Base-by-base conservation (phyloP, 2,888 invertebrate genomes). In the Luperina nickerlii region DNA sequence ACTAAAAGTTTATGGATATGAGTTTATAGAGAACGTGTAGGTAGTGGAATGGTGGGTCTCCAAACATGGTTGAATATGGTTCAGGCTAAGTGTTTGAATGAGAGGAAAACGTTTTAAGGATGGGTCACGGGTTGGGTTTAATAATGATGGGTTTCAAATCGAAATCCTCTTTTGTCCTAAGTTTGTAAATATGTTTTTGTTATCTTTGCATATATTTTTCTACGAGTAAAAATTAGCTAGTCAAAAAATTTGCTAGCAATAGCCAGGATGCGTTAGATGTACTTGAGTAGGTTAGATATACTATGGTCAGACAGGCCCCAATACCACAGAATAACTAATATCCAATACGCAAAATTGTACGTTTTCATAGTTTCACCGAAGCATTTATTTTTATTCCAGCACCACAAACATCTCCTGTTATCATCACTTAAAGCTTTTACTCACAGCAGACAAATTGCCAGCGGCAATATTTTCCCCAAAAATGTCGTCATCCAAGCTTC, bases 401-500 rank as follows among this genome's bases (percentile, higher is more conserved):
- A 8, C 6, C 45, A 60, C 57, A 70, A 71, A 79, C 45, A 74
- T 48, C 68, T 80, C 65, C 27, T 27, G 60, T 51, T 42, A 66
- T 84, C 63, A 79, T 84, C 75, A 84, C 84, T 79, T 73, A 84
- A 60, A 75, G 70, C 78, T 78, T 70, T 66, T 69, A 74, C 72
- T 38, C 15, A n/a, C 45, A 42, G 51, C 65, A 70, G 75, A 84
- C 72, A 80, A 80, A 70, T 84, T 81, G 73, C 65, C 62, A 70
- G n/a, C 66, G 67, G 63, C 73, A 72, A 85, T 76, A 81, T 82
- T 78, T 79, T 57, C 60, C 80, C 76, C 45, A 76, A 89, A 89
- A 89, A 81, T 68, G 57, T 84, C 73, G 75, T 65, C 85, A 90
- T 85, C 81, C 88, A 88, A 79, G 88, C 74, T 81, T 79, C 81